A percentile compares a stretch with the other conserved stretches of the same genome.
These are phyloP conservation scores for Metopia argyrocephala DNA, from an alignment of 2,888 invertebrate genomes.

Conservation along the genomic window DNA sequence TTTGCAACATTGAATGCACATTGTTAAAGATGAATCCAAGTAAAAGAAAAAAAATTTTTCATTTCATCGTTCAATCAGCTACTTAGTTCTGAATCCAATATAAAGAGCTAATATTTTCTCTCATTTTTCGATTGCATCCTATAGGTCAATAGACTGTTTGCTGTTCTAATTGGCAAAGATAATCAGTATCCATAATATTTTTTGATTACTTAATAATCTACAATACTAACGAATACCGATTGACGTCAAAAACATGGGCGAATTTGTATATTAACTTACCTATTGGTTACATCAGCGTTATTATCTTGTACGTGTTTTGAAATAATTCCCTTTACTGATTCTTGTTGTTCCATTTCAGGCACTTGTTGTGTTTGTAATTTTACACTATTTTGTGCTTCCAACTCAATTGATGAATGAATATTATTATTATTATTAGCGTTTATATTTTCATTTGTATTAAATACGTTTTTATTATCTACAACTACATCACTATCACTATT, in stretches of 20 bases:
- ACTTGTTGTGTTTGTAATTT: constrained; percentile 23
- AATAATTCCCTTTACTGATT: background rate
- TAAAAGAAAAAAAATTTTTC: too few relatives aligned
- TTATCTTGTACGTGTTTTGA: constrained; percentile 6
- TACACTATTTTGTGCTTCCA: constrained; percentile 5
- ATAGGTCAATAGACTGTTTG: too few relatives aligned
- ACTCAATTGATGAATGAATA: constrained; percentile 31
- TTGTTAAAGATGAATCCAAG: too few relatives aligned
- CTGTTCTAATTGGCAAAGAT: too few relatives aligned
- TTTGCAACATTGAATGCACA: too few relatives aligned
- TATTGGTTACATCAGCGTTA: constrained; percentile 24
- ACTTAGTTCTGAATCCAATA: too few relatives aligned
- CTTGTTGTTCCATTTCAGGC: constrained; percentile 35
- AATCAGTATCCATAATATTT: too few relatives aligned
- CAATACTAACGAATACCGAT: background rate
- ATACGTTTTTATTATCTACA: constrained; percentile 42
- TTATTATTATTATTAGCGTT: constrained; percentile 19
- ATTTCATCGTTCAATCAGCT: too few relatives aligned
- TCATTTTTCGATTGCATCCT: too few relatives aligned
- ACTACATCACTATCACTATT: constrained; percentile 31
- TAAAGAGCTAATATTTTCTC: too few relatives aligned
- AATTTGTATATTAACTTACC: constrained; percentile 17
- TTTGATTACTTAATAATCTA: too few relatives aligned
- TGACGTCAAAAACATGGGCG: too few relatives aligned
- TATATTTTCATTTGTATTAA: constrained; percentile 21